Evolutionary conservation across 2,113 vertebrate species (phyloP).

Genomic region (Phrynosoma platyrhinos): DNA sequence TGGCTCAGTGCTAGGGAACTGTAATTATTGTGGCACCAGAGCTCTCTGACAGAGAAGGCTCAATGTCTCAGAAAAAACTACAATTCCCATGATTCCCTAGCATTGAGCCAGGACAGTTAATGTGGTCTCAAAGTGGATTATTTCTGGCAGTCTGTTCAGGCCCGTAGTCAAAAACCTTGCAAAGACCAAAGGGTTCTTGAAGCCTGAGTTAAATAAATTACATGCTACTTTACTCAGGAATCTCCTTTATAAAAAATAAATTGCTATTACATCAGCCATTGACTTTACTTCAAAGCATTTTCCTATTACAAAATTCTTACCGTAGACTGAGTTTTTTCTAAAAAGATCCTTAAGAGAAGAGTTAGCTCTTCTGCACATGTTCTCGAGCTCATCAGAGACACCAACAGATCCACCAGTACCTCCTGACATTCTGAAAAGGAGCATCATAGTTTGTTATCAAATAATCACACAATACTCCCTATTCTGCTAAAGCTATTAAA

Average conservation of each 20-base stretch:
- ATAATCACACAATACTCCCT: not conserved
- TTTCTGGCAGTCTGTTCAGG: too few relatives aligned
- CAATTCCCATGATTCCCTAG: too few relatives aligned
- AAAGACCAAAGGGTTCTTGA: not conserved
- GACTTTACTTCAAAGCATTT: not conserved
- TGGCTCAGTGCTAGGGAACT: too few relatives aligned
- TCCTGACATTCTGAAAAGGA: conserved; percentile 87
- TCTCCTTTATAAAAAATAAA: not conserved
- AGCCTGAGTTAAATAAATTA: not conserved
- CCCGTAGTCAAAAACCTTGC: not conserved
- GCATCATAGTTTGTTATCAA: conserved; percentile 12
- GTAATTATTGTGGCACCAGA: too few relatives aligned
- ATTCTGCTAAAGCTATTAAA: not conserved
- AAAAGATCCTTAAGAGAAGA: conserved; percentile 90
- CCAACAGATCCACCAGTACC: conserved; percentile 90
- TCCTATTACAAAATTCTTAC: conserved; percentile 77
- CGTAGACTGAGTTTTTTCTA: conserved; percentile 92
- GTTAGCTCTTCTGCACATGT: conserved; percentile 91
- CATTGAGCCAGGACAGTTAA: too few relatives aligned
- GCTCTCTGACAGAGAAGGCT: too few relatives aligned
- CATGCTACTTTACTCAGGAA: not conserved
- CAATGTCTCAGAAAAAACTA: too few relatives aligned
- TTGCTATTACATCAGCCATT: not conserved
- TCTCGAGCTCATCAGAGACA: conserved; percentile 90
- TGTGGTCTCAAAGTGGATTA: too few relatives aligned